A percentile compares a stretch with the other conserved stretches of the same genome.
Evolutionary conservation across 2,113 vertebrate genomes (phyloP).

Genomic region (human (Homo sapiens)): GRCh38 chr5:13508001-13508500

Average conservation of each 20-base stretch:
- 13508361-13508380: not conserved
- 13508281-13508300: not conserved
- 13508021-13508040: not conserved
- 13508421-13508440: not conserved
- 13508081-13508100: not conserved
- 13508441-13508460: not conserved
- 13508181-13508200: not conserved
- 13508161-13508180: not conserved
- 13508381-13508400: not conserved
- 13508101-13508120: not conserved
- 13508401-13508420: not conserved
- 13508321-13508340: not conserved
- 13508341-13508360: slow-evolving; percentile 23
- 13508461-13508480: not conserved
- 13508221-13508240: not conserved
- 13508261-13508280: not conserved
- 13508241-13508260: not conserved
- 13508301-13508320: not conserved
- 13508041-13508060: not conserved
- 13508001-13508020: not conserved
- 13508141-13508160: not conserved
- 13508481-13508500: not conserved
- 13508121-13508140: not conserved
- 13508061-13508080: not conserved
- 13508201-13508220: not conserved